Conservation (phyloP, 2,888 invertebrate genomes). For the Sturmia bella region DNA sequence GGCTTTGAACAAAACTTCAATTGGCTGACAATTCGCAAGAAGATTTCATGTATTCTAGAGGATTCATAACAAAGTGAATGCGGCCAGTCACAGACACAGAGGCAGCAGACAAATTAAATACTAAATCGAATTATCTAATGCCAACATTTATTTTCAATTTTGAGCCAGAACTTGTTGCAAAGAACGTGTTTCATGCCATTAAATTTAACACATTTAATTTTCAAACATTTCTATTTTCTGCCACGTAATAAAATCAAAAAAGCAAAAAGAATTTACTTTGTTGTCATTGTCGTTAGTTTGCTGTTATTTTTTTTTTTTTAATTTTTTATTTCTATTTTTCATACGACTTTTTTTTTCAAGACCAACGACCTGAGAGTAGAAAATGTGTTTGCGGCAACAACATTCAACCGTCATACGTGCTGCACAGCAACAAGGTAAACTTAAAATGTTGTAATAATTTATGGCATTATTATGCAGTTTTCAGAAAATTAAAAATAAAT, state of each 20-base stretch:
- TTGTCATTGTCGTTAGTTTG: conserved; percentile 12
- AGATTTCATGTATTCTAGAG: not conserved
- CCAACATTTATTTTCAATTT: conserved; percentile 34
- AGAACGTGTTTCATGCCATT: conserved; percentile 53
- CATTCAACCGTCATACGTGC: conserved; percentile 50
- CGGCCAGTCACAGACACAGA: not conserved
- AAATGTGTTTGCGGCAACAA: conserved; percentile 31
- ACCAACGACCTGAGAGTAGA: conserved; percentile 52
- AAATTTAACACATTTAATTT: conserved; percentile 56
- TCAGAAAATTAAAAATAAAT: conserved; percentile 45
- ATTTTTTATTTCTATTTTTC: not conserved
- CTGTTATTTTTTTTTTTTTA: conserved; percentile 4
- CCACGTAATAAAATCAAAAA: not conserved
- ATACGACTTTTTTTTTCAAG: conserved; percentile 35
- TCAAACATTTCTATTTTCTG: not conserved
- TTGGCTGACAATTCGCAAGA: no score
- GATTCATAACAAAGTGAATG: not conserved
- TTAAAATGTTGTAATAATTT: conserved; percentile 67
- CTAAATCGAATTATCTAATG: conserved; percentile 30
- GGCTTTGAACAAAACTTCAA: no score
- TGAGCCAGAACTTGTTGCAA: conserved; percentile 50
- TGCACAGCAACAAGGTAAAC: conserved; percentile 27
- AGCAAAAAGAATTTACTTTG: conserved; percentile 20
- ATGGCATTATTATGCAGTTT: conserved; percentile 68
- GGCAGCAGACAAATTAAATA: conserved; percentile 14